Conservation (phyloP, 2,797 vertebrate genomes). For the Chaetodon trifasciatus region DNA sequence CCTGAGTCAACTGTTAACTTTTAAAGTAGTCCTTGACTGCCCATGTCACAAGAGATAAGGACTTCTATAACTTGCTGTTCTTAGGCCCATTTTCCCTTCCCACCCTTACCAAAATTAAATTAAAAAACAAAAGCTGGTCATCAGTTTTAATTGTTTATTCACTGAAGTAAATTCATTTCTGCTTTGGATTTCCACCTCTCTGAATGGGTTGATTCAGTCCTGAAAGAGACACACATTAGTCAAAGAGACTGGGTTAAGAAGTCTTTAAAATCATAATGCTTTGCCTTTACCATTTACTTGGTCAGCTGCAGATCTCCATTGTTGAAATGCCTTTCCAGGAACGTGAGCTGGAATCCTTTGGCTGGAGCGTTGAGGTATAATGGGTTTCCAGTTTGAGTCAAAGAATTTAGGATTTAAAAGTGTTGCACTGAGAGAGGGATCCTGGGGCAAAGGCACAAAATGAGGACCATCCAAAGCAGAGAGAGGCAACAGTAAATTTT, state of each 20-base stretch:
- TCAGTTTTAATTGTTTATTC: slow-evolving; percentile 56
- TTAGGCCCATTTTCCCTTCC: not conserved
- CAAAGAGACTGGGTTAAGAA: not conserved
- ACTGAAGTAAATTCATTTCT: not conserved
- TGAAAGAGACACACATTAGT: slow-evolving; percentile 53
- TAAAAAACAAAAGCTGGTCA: not conserved
- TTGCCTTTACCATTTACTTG: slow-evolving; percentile 31
- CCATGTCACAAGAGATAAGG: not conserved
- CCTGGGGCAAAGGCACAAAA: not conserved
- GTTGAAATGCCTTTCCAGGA: slow-evolving; percentile 33
- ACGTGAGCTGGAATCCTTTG: slow-evolving; percentile 14
- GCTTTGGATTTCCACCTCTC: not conserved
- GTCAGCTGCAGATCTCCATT: slow-evolving; percentile 13
- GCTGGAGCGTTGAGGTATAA: not conserved
- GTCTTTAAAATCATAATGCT: not conserved
- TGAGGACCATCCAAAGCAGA: not conserved
- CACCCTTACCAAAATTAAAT: not conserved
- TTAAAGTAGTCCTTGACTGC: not conserved
- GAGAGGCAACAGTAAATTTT: not conserved
- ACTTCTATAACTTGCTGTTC: not conserved
- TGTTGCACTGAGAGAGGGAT: not conserved
- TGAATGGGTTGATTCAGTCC: slow-evolving; percentile 30
- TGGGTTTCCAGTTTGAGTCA: slow-evolving; percentile 26
- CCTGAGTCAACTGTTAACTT: not conserved
- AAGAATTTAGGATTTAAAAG: slow-evolving; percentile 21